Evolutionary conservation across 2,113 vertebrate species (phyloP).

Genomic region (Xiphias gladius): DNA sequence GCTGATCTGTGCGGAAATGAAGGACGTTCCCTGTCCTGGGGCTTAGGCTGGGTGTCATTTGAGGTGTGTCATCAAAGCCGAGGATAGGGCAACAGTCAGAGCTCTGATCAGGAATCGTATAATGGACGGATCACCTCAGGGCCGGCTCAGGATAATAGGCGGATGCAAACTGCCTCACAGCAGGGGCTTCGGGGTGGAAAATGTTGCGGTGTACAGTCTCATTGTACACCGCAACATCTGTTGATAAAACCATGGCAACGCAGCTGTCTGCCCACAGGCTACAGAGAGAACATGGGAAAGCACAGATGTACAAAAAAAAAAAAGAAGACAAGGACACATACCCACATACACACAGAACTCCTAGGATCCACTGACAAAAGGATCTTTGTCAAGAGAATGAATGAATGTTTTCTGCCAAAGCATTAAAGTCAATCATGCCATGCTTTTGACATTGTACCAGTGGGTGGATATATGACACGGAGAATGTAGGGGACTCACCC

Average conservation of each 20-base stretch:
- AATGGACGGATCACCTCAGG: constrained; percentile 59
- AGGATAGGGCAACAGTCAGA: constrained; percentile 47
- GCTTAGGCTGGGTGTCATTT: constrained; percentile 56
- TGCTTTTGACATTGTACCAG: constrained; percentile 30
- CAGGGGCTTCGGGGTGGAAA: constrained; percentile 62
- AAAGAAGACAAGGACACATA: constrained; percentile 22
- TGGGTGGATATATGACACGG: constrained; percentile 42
- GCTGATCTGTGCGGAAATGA: constrained; percentile 57
- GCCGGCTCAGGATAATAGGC: constrained; percentile 61
- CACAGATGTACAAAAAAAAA: constrained; percentile 36
- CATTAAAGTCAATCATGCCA: constrained; percentile 49
- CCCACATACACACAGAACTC: constrained; percentile 7
- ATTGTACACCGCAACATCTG: constrained; percentile 61
- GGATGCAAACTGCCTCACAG: constrained; percentile 72
- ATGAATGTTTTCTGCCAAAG: constrained; percentile 43
- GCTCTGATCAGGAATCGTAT: constrained; percentile 44
- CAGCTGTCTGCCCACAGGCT: constrained; percentile 80
- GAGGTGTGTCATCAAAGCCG: constrained; percentile 66
- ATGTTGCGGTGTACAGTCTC: constrained; percentile 40
- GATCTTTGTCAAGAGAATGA: constrained; percentile 59
- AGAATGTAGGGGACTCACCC: constrained; percentile 31
- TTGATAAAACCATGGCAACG: constrained; percentile 68
- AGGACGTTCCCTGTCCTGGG: constrained; percentile 44
- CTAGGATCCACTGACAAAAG: constrained; percentile 56
- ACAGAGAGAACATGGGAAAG: constrained; percentile 53